phyloP scores from a whole-genome alignment of 2,888 invertebrate genomes.

The Drosophila lutescens region DNA sequence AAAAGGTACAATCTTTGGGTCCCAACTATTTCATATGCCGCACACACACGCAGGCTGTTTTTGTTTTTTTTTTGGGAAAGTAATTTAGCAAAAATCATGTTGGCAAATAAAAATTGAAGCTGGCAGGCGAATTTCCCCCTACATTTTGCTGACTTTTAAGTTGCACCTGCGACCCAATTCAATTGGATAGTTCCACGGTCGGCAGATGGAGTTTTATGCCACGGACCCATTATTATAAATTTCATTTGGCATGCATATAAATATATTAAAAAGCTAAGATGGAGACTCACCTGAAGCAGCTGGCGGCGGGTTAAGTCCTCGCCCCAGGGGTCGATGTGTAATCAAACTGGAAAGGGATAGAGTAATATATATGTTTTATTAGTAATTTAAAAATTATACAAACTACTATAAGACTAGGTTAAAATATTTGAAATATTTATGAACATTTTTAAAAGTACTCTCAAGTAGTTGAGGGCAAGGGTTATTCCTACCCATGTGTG shows the following conservation, averaged over 20 bases:
- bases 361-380: background rate
- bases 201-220: constrained; percentile 45
- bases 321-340: constrained; percentile 30
- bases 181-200: constrained; percentile 64
- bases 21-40: constrained; percentile 76
- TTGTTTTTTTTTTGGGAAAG: constrained; percentile 28
- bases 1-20: constrained; percentile 64
- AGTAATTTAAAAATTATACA: too few species aligned
- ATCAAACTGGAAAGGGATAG: constrained; percentile 55
- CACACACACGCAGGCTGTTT: constrained; percentile 47
- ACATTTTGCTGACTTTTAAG: constrained; percentile 1
- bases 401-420: too few species aligned
- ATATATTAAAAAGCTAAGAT: constrained; percentile 13
- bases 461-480: background rate
- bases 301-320: constrained; percentile 39
- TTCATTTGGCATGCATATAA: constrained; percentile 27
- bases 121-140: constrained; percentile 37
- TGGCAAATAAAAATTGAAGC: constrained; percentile 68
- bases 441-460: background rate
- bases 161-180: constrained; percentile 68
- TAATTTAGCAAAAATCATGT: constrained; percentile 77
- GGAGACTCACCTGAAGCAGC: constrained; percentile 62
- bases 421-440: background rate
- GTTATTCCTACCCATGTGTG: constrained; percentile 6
- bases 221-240: constrained; percentile 53